Conservation (phyloP, 2,888 invertebrate species). For the Theodoxus fluviatilis region DNA sequence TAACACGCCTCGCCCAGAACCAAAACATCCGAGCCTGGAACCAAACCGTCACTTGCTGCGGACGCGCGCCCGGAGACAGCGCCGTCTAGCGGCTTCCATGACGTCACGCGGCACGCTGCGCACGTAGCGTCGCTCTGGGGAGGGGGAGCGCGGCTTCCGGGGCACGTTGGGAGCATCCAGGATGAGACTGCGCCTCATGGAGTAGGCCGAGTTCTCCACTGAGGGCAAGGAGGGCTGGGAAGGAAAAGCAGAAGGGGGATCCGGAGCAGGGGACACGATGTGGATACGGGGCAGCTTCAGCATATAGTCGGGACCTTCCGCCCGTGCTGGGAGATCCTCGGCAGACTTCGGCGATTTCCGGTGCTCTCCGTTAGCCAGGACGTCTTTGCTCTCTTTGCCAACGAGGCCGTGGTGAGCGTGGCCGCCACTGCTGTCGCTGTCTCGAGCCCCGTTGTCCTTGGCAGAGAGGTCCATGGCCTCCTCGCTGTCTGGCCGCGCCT, state of each 20-base stretch:
- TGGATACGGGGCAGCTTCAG: constrained; percentile 51
- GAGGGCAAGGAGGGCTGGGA: constrained; percentile 44
- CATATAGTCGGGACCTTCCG: constrained; percentile 19
- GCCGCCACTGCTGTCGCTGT: constrained; percentile 18
- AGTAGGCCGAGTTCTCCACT: constrained; percentile 53
- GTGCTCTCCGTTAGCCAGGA: constrained; percentile 26
- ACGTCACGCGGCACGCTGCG: constrained; percentile 52
- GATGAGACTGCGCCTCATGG: constrained; percentile 56
- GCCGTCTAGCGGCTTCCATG: constrained; percentile 51
- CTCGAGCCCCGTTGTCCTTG: constrained; percentile 37
- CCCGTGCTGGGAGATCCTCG: constrained; percentile 27
- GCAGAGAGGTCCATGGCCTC: constrained; percentile 57
- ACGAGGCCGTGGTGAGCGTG: constrained; percentile 1
- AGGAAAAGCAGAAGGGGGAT: constrained; percentile 43
- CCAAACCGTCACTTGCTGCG: constrained; percentile 57
- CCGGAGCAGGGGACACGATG: constrained; percentile 43
- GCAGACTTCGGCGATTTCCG: constrained; percentile 32
- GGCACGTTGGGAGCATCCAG: constrained; percentile 60
- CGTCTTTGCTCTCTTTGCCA: constrained; percentile 26
- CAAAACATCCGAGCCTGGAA: no score
- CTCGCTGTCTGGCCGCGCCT: constrained; percentile 37
- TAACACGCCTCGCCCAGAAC: no score
- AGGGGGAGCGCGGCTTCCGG: constrained; percentile 47
- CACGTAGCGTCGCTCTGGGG: constrained; percentile 53
- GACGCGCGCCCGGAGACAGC: constrained; percentile 52